Evolutionary conservation across 2,113 vertebrate genomes (phyloP), one percentile per base, ranked within the genome.

Genomic region (Halichoerus grypus): DNA sequence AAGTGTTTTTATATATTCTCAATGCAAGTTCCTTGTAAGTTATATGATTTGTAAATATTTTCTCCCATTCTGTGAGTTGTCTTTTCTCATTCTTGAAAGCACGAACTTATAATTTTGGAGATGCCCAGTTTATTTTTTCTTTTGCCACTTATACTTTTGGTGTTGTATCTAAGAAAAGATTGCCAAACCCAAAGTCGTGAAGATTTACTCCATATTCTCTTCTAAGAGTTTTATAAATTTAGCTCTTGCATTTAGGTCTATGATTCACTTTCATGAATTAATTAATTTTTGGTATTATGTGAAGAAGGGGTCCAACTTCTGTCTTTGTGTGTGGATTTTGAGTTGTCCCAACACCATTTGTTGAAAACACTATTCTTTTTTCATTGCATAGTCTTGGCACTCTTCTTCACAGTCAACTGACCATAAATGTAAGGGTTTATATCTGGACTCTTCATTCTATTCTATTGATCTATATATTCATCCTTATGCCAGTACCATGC

Each of bases 61-160:
- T 88, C 22, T 94, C 53, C 51, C 31, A 31, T 59, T 71, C 39
- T 49, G 4, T 88, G 76, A 12, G 33, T 61, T 71, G 12, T 22
- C 36, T 80, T 77, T 94, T 88, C 69, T 93, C 57, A 57, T 80
- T 46, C n/a, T 88, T 69, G 46, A 59, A 88, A 69, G 61, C 39
- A 46, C 31, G 36, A 57, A 69, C 13, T 46, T 94, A 69, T 71
- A 57, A 49, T 80, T 94, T 88, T 39, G 31, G 80, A 71, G 51
- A 31, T 36, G 28, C 63, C 39, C 42, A 51, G 33, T 59, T 80
- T 82, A 22, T 15, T 46, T 79, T 79, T 88, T 80, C 31, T 59
- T 69, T 69, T 79, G 6, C 21, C 46, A 19, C 21, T 80, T 65
- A 57, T 86, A n/a, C 24, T 84, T 93, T 85, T 74, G 59, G n/a